These are phyloP conservation scores for Malurus elegans DNA, from an alignment of 2,113 vertebrate genomes.

Conservation along the genomic window DNA sequence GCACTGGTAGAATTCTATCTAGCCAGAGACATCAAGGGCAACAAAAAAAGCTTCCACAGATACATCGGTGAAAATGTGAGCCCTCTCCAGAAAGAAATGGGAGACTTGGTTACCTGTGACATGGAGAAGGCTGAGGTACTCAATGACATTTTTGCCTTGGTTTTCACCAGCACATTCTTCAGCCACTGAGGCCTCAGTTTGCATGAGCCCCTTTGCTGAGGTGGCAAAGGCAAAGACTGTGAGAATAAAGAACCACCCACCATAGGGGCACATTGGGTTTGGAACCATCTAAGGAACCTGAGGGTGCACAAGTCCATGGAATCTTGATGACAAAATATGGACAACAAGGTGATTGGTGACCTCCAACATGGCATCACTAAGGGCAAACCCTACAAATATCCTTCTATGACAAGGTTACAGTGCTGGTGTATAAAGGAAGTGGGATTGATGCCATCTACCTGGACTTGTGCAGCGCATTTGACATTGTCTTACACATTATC, in stretches of 20 bases:
- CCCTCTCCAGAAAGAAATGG: background rate
- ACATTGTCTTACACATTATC: background rate
- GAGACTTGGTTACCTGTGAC: background rate
- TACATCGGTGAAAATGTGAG: background rate
- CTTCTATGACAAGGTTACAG: background rate
- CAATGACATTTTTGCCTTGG: background rate
- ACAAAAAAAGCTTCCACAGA: background rate
- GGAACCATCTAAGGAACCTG: background rate
- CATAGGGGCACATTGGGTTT: background rate
- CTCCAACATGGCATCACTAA: background rate
- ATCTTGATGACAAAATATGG: background rate
- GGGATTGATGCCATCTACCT: background rate
- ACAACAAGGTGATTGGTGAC: background rate
- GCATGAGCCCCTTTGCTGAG: rapidly evolving
- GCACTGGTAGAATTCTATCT: background rate
- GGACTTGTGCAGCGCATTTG: background rate
- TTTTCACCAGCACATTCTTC: background rate
- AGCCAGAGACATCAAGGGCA: background rate
- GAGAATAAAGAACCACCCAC: background rate
- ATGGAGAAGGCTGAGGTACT: background rate
- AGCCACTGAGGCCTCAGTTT: background rate
- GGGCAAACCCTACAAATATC: background rate
- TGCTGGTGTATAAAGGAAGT: background rate
- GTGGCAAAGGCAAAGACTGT: background rate
- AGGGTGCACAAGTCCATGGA: background rate